Evolutionary conservation across 2,888 invertebrate genomes (phyloP).

Genomic region (Pristionchus mayeri): DNA sequence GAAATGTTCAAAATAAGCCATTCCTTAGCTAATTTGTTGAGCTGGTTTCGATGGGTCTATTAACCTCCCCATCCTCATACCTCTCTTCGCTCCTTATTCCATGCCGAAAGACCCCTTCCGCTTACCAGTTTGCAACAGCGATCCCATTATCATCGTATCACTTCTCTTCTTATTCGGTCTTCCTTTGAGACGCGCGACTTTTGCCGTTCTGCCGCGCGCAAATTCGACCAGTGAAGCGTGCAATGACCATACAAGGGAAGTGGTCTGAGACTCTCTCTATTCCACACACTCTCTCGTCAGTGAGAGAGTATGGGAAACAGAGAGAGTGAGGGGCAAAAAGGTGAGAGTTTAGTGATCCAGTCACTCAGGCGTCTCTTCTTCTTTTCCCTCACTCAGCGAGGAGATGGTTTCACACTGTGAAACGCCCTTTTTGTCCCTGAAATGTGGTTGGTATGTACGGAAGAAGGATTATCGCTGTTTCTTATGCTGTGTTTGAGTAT

Average conservation of each 20-base stretch:
- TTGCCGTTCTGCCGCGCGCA: neutral
- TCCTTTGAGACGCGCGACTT: neutral
- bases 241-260: neutral
- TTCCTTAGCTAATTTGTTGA: too few species aligned
- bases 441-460: too few species aligned
- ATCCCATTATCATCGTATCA: neutral
- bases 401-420: neutral
- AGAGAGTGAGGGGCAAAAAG: constrained; percentile 4
- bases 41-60: too few species aligned
- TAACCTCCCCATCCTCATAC: neutral
- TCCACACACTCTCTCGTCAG: neutral
- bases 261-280: neutral
- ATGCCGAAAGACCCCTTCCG: neutral
- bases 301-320: neutral
- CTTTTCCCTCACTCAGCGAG: neutral
- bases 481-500: too few species aligned
- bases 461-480: too few species aligned
- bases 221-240: neutral
- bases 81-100: neutral
- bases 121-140: neutral
- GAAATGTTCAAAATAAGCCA: too few species aligned
- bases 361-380: neutral
- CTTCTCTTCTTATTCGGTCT: neutral
- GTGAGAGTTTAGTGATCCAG: constrained; percentile 15
- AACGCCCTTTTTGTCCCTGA: neutral